Base-by-base conservation (phyloP, 2,888 invertebrate species). In the Axea sp. region DNA sequence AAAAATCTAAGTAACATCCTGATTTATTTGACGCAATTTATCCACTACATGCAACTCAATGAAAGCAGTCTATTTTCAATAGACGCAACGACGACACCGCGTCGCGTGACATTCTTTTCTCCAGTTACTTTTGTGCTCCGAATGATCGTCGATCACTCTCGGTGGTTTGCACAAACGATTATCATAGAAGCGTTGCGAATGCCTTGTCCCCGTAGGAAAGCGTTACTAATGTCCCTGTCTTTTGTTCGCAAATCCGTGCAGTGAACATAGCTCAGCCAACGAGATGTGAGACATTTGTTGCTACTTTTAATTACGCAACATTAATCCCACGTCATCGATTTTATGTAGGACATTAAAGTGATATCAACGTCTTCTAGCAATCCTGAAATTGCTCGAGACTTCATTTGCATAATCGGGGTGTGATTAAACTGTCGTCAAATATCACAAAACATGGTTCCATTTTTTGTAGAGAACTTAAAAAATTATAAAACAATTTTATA, bases 361-460 rank as follows among this genome's bases (percentile, higher is more conserved):
- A 81, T 82, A 84, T 86, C 83, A 84, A 79, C 79, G 75, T 79
- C 76, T 78, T 77, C 60, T 68, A 59, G 65, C 60, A 57, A 75
- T 31, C 75, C 53, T 69, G 53, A 59, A 68, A 68, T 68, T 60
- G 24, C 14, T 45, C 11, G 5, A 43, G 26, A 60, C 15, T 33
- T 72, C 78, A 86, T 86, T 81, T 85, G 75, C 86, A 86, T 87
- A 86, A 87, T 85, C 82, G 81, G 73, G 78, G 82, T 83, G 85
- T 78, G 80, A 86, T 86, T 79, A 80, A 79, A 72, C 51, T 15
- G 5, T 9, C 15, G 22, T 41, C 43, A 19, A 14, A 33, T 30
- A 6, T 37, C 31, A n/a, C 60, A 69, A 69, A 69, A 69, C 45
- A 45, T 24, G 11, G 9, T 19, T 17, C 9, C 19, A n/a, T n/a